Conservation (phyloP, 2,888 invertebrate genomes). For the Mesodorylaimus sp. region DNA sequence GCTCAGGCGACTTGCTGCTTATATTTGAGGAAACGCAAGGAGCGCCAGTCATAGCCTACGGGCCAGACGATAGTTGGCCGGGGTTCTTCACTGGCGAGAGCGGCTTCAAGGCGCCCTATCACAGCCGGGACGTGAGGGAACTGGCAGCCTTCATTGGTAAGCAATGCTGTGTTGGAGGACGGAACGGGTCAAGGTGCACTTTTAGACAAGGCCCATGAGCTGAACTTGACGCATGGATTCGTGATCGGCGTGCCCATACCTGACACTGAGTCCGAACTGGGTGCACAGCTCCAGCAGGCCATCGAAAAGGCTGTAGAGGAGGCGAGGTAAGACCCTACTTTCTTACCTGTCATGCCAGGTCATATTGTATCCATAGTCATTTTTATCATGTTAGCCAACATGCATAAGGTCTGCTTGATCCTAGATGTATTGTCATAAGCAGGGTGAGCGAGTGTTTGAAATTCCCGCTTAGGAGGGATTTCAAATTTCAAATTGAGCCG, state of each 20-base stretch:
- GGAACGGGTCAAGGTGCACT: too few relatives aligned
- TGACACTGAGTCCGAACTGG: conserved; percentile 35
- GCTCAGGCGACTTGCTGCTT: too few relatives aligned
- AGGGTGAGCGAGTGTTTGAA: too few relatives aligned
- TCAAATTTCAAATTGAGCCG: too few relatives aligned
- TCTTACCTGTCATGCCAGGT: too few relatives aligned
- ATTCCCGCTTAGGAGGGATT: too few relatives aligned
- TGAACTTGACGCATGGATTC: conserved; percentile 38
- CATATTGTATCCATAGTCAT: too few relatives aligned
- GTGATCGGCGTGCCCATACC: conserved; percentile 82
- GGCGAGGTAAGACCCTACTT: too few relatives aligned
- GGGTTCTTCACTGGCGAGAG: conserved; percentile 74
- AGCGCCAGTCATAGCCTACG: conserved; percentile 64
- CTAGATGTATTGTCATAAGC: too few relatives aligned
- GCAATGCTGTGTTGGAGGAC: too few relatives aligned
- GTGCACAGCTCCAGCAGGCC: conserved; percentile 45
- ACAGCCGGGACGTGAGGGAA: conserved; percentile 42
- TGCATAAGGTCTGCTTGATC: conserved; percentile 1
- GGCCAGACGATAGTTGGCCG: conserved; percentile 54
- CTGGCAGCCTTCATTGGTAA: conserved; percentile 52
- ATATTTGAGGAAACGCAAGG: conserved; percentile 67
- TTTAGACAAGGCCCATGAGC: conserved; percentile 21
- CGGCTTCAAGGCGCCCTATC: conserved; percentile 51
- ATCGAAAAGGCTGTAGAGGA: conserved; percentile 50
- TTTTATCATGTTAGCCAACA: conserved; percentile 8